A percentile compares a stretch with the other conserved stretches of the same genome.
These are phyloP conservation scores for Gallinago media DNA, from an alignment of 2,113 vertebrate genomes.

Conservation along the genomic window DNA sequence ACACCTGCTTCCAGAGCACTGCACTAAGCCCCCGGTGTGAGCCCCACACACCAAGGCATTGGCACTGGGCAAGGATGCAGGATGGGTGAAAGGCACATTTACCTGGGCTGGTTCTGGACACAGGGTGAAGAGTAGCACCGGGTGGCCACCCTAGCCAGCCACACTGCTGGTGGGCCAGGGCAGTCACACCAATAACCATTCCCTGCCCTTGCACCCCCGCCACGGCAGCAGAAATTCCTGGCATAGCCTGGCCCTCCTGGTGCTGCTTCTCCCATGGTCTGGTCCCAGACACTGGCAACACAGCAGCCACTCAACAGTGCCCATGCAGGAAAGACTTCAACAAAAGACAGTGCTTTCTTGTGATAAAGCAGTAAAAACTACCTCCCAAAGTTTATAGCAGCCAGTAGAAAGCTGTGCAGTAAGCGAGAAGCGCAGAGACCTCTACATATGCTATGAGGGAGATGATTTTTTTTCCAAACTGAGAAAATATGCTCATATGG, in stretches of 20 bases:
- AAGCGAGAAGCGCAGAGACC: not conserved
- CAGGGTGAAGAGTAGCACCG: fast-evolving
- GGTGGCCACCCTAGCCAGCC: not conserved
- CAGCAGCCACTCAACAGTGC: fast-evolving
- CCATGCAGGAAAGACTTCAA: not conserved
- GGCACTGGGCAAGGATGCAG: fast-evolving
- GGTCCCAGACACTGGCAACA: not conserved
- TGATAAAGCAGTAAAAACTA: not conserved
- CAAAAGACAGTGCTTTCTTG: not conserved
- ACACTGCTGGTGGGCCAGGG: fast-evolving
- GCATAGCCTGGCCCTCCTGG: fast-evolving
- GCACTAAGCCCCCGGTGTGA: fast-evolving
- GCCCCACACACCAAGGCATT: fast-evolving
- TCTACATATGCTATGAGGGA: not conserved
- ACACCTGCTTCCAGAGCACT: not conserved
- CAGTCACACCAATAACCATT: fast-evolving
- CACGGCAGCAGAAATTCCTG: fast-evolving
- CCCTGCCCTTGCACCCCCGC: fast-evolving
- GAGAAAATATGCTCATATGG: slow-evolving; percentile 46
- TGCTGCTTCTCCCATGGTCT: fast-evolving
- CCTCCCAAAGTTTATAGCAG: not conserved
- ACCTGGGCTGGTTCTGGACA: too few relatives aligned
- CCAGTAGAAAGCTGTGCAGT: not conserved
- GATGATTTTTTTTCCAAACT: not conserved
- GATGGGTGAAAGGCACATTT: not conserved